Conservation (phyloP, 2,888 invertebrate species). For the Drosophila meridiana region DNA sequence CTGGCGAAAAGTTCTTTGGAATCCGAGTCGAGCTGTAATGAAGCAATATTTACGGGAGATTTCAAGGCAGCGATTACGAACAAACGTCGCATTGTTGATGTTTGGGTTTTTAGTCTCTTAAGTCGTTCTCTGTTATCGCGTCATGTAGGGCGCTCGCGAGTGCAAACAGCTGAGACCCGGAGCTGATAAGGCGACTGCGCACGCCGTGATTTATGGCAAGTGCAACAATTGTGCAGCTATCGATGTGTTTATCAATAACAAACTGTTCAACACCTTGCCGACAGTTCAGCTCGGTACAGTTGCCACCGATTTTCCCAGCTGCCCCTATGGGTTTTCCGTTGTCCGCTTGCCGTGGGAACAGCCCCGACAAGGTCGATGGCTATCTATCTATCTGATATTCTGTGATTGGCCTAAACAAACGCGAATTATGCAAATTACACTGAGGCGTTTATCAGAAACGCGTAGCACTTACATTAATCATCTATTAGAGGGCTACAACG, state of each 20-base stretch:
- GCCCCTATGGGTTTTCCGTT: not conserved
- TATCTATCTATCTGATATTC: conserved; percentile 22
- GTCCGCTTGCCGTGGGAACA: conserved; percentile 41
- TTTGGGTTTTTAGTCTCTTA: conserved; percentile 31
- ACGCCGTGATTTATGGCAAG: conserved; percentile 69
- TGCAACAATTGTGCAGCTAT: conserved; percentile 57
- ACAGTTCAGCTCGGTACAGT: conserved; percentile 17
- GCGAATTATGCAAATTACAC: conserved; percentile 72
- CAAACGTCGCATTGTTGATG: conserved; percentile 27
- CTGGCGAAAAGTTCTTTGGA: conserved; percentile 66
- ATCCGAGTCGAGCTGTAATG: conserved; percentile 61
- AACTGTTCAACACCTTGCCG: conserved; percentile 13
- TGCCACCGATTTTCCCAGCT: not conserved
- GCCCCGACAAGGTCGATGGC: conserved; percentile 49
- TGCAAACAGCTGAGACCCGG: conserved; percentile 40
- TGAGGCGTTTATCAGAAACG: conserved; percentile 63
- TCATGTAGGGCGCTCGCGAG: conserved; percentile 52
- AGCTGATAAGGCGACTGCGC: conserved; percentile 34
- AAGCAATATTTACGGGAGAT: conserved; percentile 74
- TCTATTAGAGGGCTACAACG: conserved; percentile 59
- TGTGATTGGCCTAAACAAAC: conserved; percentile 38
- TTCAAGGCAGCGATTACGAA: conserved; percentile 65
- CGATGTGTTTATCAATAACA: conserved; percentile 55
- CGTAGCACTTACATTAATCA: conserved; percentile 73
- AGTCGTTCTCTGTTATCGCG: conserved; percentile 55